These are phyloP conservation scores for Serranus cabrilla DNA, from an alignment of 2,797 vertebrate species.

Conservation along the genomic window DNA sequence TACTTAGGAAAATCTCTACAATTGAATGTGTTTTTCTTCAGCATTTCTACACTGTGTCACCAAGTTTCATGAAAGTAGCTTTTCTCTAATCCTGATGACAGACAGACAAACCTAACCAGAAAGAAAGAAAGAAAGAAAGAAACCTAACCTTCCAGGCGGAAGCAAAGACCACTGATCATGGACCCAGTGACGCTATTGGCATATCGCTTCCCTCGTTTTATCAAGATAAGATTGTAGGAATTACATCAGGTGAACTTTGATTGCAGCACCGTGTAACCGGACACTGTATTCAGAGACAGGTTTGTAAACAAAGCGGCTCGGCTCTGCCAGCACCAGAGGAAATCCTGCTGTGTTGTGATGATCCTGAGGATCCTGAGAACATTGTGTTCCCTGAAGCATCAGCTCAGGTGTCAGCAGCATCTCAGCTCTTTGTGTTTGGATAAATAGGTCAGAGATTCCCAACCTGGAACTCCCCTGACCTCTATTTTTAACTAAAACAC, in stretches of 20 bases:
- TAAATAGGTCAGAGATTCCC: not conserved
- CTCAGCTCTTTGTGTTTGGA: not conserved
- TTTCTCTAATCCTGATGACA: too few species aligned
- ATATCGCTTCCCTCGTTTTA: slow-evolving; percentile 2
- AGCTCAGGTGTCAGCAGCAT: slow-evolving; percentile 13
- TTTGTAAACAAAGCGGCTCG: slow-evolving; percentile 46
- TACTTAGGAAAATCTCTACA: too few species aligned
- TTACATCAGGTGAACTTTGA: slow-evolving; percentile 32
- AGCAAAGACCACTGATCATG: not conserved
- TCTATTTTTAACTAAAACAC: not conserved
- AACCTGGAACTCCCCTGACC: not conserved
- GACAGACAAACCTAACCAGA: too few species aligned
- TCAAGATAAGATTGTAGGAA: slow-evolving; percentile 8
- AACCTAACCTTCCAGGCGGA: too few species aligned
- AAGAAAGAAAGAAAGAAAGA: too few species aligned
- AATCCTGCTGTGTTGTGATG: slow-evolving; percentile 46
- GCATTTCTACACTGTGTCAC: too few species aligned
- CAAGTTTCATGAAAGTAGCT: too few species aligned
- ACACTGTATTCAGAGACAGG: slow-evolving; percentile 22
- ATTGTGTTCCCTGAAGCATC: slow-evolving; percentile 37
- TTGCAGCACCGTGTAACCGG: slow-evolving; percentile 17
- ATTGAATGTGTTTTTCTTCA: too few species aligned
- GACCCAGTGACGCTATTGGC: not conserved
- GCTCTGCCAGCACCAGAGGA: slow-evolving; percentile 3
- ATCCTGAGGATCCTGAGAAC: slow-evolving; percentile 1